These are phyloP conservation scores for Pteronura brasiliensis DNA, from an alignment of 2,113 vertebrate species.

Conservation along the genomic window DNA sequence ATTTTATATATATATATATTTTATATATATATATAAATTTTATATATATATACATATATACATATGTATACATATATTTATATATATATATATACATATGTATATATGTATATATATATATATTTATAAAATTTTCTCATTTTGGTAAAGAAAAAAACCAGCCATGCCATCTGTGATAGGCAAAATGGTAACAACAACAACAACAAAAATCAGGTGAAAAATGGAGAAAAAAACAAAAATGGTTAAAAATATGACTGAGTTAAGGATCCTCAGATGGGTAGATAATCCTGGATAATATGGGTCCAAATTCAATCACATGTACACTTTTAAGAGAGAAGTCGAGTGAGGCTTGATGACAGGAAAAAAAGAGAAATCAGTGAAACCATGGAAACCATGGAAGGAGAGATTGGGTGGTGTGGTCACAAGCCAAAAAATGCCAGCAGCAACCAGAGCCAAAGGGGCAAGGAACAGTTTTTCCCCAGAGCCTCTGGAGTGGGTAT, in stretches of 20 bases:
- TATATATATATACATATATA: neutral
- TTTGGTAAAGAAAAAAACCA: neutral
- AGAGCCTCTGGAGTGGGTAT: neutral
- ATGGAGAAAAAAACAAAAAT: neutral
- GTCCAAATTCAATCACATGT: neutral
- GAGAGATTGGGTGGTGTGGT: neutral
- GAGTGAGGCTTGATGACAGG: neutral
- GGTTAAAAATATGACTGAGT: neutral
- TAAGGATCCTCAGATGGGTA: neutral
- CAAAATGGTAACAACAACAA: neutral
- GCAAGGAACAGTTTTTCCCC: neutral
- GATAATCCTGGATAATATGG: neutral
- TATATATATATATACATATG: neutral
- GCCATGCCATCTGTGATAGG: neutral
- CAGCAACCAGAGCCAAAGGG: neutral
- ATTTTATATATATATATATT: neutral
- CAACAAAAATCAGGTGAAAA: neutral
- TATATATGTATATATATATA: neutral
- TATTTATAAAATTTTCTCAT: neutral
- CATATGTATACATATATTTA: neutral
- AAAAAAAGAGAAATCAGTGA: neutral
- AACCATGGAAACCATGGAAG: neutral
- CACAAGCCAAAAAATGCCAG: neutral
- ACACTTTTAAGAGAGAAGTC: neutral
- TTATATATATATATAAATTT: no score